These are phyloP conservation scores for Drosophila nebulosa DNA, from an alignment of 1,140 invertebrate species.

Conservation along the genomic window DNA sequence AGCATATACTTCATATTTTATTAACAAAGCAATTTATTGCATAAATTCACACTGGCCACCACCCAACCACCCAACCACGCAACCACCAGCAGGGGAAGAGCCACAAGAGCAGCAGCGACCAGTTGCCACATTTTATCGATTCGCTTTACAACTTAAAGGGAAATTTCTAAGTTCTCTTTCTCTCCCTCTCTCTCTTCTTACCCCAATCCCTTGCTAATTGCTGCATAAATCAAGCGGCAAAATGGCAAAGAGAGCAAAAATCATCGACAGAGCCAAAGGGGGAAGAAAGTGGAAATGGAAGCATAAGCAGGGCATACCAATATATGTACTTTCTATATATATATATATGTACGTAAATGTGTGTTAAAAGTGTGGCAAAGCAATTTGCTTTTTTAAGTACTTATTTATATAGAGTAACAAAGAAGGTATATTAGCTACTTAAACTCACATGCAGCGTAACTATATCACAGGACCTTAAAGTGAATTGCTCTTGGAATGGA, in stretches of 20 bases:
- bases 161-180: constrained; percentile 32
- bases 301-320: background rate
- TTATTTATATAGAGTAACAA: background rate
- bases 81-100: background rate
- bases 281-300: background rate
- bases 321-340: background rate
- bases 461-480: no score
- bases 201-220: constrained; percentile 55
- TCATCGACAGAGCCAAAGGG: constrained; percentile 42
- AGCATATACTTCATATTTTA: constrained; percentile 60
- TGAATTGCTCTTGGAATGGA: no score
- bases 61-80: constrained; percentile 26
- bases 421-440: background rate
- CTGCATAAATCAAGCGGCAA: constrained; percentile 73
- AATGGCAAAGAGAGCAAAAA: constrained; percentile 57
- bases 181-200: constrained; percentile 16
- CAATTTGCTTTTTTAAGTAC: background rate
- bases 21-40: constrained; percentile 77
- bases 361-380: constrained; percentile 1
- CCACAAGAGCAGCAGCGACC: background rate
- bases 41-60: constrained; percentile 66
- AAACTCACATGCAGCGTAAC: no score
- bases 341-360: background rate
- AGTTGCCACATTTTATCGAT: constrained; percentile 38
- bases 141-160: constrained; percentile 14